Evolutionary conservation across 1,140 invertebrate species (phyloP).

Genomic region (Philotrypesis tridentata): DNA sequence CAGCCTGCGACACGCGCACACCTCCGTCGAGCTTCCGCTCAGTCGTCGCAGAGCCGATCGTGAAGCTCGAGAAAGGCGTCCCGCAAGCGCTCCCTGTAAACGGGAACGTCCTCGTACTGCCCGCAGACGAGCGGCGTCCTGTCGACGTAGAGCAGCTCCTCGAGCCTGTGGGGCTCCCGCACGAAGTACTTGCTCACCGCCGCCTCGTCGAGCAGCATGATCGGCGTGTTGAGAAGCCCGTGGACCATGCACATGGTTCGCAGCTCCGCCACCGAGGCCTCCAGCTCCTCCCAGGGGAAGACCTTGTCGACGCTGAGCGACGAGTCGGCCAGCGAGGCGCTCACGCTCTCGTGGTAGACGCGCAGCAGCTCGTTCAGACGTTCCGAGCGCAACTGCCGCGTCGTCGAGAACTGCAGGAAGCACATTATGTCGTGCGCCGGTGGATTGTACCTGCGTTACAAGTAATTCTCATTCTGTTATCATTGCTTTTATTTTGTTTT

Average conservation of each 20-base stretch:
- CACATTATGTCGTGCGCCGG: conserved; percentile 75
- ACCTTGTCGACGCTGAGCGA: conserved; percentile 48
- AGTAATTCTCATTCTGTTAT: background rate
- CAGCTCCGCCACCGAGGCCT: conserved; percentile 58
- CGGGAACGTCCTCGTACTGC: conserved; percentile 50
- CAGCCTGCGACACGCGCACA: no score
- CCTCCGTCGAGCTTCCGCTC: background rate
- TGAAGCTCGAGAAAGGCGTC: conserved; percentile 59
- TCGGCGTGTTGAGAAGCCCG: conserved; percentile 57
- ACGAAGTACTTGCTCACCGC: conserved; percentile 59
- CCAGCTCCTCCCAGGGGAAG: conserved; percentile 57
- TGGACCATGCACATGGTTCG: conserved; percentile 55
- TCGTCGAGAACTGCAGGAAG: conserved; percentile 64
- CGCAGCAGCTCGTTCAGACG: conserved; percentile 54
- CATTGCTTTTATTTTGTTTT: no score
- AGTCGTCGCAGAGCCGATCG: conserved; percentile 45
- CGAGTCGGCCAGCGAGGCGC: conserved; percentile 44
- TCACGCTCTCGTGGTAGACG: conserved; percentile 57
- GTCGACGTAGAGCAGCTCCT: conserved; percentile 57
- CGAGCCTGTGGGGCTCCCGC: conserved; percentile 51
- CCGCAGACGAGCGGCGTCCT: conserved; percentile 57
- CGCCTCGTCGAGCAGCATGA: conserved; percentile 58
- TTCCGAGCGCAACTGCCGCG: conserved; percentile 51
- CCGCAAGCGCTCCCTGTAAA: conserved; percentile 56
- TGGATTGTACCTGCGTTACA: conserved; percentile 72